Conservation (phyloP, 2,113 vertebrate genomes). For the Cyphomyrus discorhynchus region DNA sequence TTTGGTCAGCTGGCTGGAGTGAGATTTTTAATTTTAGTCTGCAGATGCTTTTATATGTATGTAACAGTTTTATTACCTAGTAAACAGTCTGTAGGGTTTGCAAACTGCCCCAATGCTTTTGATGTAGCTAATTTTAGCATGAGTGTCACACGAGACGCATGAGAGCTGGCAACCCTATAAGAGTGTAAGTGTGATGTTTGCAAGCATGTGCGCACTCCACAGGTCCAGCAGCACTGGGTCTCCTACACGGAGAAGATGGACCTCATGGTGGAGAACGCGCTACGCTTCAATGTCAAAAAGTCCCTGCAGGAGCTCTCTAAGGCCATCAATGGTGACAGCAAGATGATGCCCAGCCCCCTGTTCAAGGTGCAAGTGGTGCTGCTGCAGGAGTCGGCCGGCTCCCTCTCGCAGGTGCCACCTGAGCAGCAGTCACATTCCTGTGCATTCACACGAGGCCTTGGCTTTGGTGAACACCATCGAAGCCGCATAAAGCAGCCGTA, state of each 20-base stretch:
- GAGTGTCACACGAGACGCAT: not conserved
- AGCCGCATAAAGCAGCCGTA: not conserved
- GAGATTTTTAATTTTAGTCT: not conserved
- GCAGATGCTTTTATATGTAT: not conserved
- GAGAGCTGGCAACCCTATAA: not conserved
- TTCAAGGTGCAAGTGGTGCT: constrained; percentile 71
- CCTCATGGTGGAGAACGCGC: constrained; percentile 67
- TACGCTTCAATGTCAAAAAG: constrained; percentile 66
- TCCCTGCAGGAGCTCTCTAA: constrained; percentile 73
- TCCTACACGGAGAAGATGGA: constrained; percentile 65
- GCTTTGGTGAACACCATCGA: not conserved
- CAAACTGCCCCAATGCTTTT: not conserved
- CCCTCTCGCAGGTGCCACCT: constrained; percentile 55
- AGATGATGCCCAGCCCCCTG: constrained; percentile 62
- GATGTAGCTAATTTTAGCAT: not conserved
- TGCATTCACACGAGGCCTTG: not conserved
- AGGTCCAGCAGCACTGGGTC: constrained; percentile 77
- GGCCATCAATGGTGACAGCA: constrained; percentile 72
- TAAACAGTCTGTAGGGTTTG: not conserved
- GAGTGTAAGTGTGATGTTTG: not conserved
- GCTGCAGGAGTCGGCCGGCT: constrained; percentile 40
- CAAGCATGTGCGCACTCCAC: not conserved
- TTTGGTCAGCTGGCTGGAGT: not conserved
- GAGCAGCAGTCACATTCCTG: not conserved
- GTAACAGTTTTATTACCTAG: not conserved